These are phyloP conservation scores for Piprites chloris DNA, from an alignment of 2,113 vertebrate species.

Conservation along the genomic window DNA sequence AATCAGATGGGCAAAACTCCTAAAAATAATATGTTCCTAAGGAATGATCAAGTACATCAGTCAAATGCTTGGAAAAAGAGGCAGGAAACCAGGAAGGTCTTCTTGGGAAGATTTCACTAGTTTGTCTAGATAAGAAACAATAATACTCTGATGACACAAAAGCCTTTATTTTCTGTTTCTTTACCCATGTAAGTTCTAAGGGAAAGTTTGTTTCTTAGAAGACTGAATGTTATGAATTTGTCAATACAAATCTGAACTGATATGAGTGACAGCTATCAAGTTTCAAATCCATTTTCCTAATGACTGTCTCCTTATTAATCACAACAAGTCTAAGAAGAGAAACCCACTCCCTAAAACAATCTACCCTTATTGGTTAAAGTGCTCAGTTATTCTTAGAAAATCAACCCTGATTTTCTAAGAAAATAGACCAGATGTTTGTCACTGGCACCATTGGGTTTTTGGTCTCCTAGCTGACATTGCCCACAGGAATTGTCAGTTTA, in stretches of 20 bases:
- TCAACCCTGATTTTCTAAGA: slow-evolving; percentile 11
- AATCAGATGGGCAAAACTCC: neutral
- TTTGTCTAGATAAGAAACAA: neutral
- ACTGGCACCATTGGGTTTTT: neutral
- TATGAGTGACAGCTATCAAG: neutral
- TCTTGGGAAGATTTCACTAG: neutral
- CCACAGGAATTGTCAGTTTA: neutral
- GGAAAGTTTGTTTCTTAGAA: neutral
- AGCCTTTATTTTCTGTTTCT: neutral
- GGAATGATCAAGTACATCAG: neutral
- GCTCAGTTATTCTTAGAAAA: neutral
- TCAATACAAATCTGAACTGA: neutral
- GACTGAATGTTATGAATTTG: neutral
- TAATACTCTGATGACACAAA: neutral
- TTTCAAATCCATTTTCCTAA: neutral
- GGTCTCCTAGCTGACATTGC: neutral
- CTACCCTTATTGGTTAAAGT: neutral
- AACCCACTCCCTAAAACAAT: neutral
- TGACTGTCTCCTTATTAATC: neutral
- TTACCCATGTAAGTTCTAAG: neutral
- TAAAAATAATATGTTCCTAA: neutral
- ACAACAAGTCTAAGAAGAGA: neutral
- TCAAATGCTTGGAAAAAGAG: neutral
- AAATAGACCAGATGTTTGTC: neutral
- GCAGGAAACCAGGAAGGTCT: neutral